Evolutionary conservation across 2,888 invertebrate species (phyloP), one percentile per base, ranked within the genome.

Genomic region (Drosophila ustulata): DNA sequence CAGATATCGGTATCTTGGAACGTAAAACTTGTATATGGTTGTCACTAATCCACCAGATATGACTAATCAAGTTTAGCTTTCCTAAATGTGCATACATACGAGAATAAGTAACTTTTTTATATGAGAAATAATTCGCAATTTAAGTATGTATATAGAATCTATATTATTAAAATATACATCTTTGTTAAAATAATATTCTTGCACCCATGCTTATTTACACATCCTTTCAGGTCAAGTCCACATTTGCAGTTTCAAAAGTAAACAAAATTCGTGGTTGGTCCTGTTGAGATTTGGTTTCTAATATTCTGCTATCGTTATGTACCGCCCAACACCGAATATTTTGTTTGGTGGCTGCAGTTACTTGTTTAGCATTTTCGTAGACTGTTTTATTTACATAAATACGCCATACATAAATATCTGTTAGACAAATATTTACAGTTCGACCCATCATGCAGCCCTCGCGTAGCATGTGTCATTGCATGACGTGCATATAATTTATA

Each of bases 331-430:
- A 47, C 52, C 66, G 68, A 66, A 50, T 57, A 6, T 58, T 59
- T 61, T 70, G 32, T 47, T 66, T 64, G 61, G 32, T 34, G 56
- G 62, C 13, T 52, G 49, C 6, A 70, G 63, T 64, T 78, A 78
- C 85, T 82, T 85, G 85, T 82, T 85, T 82, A 69, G 80, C 70
- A 80, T 80, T 78, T 73, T 73, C 74, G 74, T 75, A 80, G 82
- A 82, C 82, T 56, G 82, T 82, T 80, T 85, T 85, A 85, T 85
- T 73, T 71, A 52, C 51, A 67, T 68, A 71, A 5, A 6, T 30
- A 30, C 5, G 4, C 37, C 18, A 18, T 18, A n/a, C n/a, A n/a
- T 37, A 11, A 2, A 0, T n/a, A 11, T 34, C 3, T 34, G 9
- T 8, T 9, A 37, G 37, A 30, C 30, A 30, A 7, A 30, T 72